Conservation (phyloP, 2,888 invertebrate genomes). For the Dolichomitus sp. region DNA sequence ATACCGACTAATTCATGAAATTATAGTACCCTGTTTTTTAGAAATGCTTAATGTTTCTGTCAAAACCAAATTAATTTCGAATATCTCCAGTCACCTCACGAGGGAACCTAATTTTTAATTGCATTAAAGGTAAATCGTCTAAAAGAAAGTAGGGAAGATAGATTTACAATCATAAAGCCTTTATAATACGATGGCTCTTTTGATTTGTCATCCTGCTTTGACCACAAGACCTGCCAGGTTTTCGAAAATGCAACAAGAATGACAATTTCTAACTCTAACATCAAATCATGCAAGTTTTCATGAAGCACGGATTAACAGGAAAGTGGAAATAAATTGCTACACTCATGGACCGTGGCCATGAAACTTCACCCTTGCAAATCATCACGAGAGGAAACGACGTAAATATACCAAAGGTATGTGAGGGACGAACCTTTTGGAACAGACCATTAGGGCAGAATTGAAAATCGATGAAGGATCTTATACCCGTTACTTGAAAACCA, state of each 20-base stretch:
- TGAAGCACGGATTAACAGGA: neutral
- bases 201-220: neutral
- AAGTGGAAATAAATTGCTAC: neutral
- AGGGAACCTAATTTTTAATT: no score
- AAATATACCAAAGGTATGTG: constrained; percentile 68
- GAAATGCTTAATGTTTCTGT: no score
- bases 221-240: neutral
- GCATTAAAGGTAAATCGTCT: no score
- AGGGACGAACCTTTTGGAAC: constrained; percentile 43
- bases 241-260: neutral
- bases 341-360: neutral
- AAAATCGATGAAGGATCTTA: constrained; percentile 73
- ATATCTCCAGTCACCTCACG: no score
- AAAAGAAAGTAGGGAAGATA: no score
- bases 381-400: constrained; percentile 25
- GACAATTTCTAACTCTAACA: neutral
- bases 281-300: neutral
- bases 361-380: neutral
- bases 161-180: no score
- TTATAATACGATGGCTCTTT: neutral
- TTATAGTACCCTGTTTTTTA: no score
- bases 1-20: no score
- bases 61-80: no score
- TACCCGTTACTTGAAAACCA: constrained; percentile 60
- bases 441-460: constrained; percentile 76